Base-by-base conservation (phyloP, 1,140 invertebrate genomes). In the Rhizoglyphus robini region DNA sequence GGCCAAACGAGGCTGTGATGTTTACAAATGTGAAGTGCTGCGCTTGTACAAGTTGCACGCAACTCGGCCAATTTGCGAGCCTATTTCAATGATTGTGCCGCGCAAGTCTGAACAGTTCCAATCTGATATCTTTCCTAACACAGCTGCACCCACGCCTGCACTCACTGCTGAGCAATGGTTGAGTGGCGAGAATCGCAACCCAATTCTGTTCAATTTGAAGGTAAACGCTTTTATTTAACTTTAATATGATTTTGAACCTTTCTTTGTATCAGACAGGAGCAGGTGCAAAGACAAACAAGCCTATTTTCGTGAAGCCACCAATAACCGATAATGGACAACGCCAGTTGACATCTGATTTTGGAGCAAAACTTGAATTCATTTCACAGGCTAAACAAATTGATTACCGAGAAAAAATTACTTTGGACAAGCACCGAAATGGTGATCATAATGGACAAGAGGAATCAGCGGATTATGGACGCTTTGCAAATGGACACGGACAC, bases 91-190 rank as follows among this genome's bases (percentile, higher is more conserved):
- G 89, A 91, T 94, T 68, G 90, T 93, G 36, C 91, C 91, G 3
- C 79, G 91, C 70, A 93, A 87, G 83, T 84, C 84, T 60, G 84
- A 85, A 70, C 80, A 81, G 62, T 88, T 87, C 72, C 85, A 88
- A 82, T 87, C 88, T 72, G 93, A 97, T 76, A 77, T 97, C 32
- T 97, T 90, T 76, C 92, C 92, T 0, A 90, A 95, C 71, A 96
- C 93, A 3, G 81, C 84, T 5, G 86, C 88, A 63, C 83, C 85
- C 1, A 84, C 83, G 65, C 87, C 91, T 0, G 85, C 88, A 4
- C 75, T 95, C 1, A 83, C 84, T n/a, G 86, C 90, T 13, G 83
- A 84, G 67, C 90, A 94, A 74, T 95, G 91, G 90, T 81, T 90
- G 31, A 83, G 79, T 71, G 91, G 91, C 3, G 83, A 86, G 69